These are phyloP conservation scores for Nineta flava DNA, from an alignment of 2,888 invertebrate species.

Conservation along the genomic window DNA sequence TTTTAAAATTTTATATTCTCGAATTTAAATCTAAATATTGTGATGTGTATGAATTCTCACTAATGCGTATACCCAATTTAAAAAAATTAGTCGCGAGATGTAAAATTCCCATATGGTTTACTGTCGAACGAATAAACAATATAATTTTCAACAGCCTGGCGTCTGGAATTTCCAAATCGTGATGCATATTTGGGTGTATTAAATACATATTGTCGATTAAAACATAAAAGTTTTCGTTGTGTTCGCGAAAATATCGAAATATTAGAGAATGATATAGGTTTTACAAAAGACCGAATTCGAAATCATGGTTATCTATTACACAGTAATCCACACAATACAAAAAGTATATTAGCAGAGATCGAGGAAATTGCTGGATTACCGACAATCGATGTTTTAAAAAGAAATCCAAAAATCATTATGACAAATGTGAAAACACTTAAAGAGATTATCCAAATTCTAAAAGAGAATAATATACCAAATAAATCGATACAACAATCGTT, in stretches of 20 bases:
- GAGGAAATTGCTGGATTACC: constrained; percentile 35
- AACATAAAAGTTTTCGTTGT: constrained; percentile 29
- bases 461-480: constrained; percentile 39
- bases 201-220: constrained; percentile 22
- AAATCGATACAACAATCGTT: constrained; percentile 34
- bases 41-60: no score
- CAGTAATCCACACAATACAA: constrained; percentile 39
- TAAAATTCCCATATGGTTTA: no score
- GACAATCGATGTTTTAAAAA: constrained; percentile 34
- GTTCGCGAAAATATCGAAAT: constrained; percentile 38
- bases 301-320: constrained; percentile 42
- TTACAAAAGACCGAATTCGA: constrained; percentile 33
- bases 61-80: no score
- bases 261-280: constrained; percentile 37
- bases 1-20: no score
- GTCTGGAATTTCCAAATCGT: constrained; percentile 24
- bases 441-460: constrained; percentile 36
- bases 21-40: no score
- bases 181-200: constrained; percentile 24
- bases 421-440: constrained; percentile 36
- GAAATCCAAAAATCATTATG: constrained; percentile 46
- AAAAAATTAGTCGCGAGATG: constrained; percentile 4
- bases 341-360: constrained; percentile 36
- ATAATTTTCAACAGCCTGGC: constrained; percentile 20
- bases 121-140: no score